Evolutionary conservation across 2,113 vertebrate genomes (phyloP).

Genomic region (Candoia aspera): DNA sequence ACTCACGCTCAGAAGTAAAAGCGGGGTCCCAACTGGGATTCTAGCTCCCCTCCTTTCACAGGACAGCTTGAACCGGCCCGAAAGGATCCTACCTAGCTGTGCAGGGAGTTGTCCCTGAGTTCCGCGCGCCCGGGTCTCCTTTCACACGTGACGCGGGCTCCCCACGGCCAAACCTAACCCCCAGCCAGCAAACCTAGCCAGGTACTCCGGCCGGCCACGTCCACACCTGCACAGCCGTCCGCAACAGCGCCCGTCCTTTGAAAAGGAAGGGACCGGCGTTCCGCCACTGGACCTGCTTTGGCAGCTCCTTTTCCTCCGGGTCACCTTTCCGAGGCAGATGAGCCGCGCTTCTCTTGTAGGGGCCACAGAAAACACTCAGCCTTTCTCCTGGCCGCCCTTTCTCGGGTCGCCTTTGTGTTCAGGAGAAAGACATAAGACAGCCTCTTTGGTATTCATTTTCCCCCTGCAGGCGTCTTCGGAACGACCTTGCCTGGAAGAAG

Average conservation of each 20-base stretch:
- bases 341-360: not conserved
- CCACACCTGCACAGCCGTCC: not conserved
- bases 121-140: not conserved
- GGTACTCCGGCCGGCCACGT: not conserved
- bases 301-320: not conserved
- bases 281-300: not conserved
- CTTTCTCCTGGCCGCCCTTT: not conserved
- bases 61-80: not conserved
- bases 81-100: not conserved
- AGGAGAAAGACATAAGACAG: not conserved
- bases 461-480: not conserved
- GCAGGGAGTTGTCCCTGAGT: not conserved
- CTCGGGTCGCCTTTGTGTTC: not conserved
- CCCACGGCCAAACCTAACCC: not conserved
- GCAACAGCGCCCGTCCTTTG: not conserved
- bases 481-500: not conserved
- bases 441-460: not conserved
- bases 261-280: not conserved
- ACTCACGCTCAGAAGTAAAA: not conserved
- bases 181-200: not conserved
- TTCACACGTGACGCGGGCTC: not conserved
- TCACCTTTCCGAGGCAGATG: not conserved
- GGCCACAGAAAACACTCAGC: not conserved
- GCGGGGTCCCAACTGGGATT: not conserved
- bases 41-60: not conserved